A percentile compares a stretch with the other conserved stretches of the same genome.
Evolutionary conservation across 2,888 invertebrate species (phyloP).

Genomic region (Andrena camellia): DNA sequence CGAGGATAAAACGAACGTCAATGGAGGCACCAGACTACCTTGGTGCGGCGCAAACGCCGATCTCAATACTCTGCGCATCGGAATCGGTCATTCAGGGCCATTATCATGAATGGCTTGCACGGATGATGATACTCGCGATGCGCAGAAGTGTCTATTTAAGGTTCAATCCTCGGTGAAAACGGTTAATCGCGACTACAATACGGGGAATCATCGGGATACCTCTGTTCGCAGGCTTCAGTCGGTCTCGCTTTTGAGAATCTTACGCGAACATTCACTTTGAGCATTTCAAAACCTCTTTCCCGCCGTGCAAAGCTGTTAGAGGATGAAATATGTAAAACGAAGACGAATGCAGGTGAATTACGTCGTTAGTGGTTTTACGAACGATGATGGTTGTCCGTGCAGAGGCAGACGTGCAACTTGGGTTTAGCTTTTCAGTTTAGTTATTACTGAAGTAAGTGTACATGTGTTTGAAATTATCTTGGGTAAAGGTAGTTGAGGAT

Average conservation of each 20-base stretch:
- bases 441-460: background rate
- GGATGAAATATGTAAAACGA: background rate
- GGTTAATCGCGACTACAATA: background rate
- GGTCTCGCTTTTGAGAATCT: background rate
- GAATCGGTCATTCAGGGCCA: slow-evolving; percentile 25
- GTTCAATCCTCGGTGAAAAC: background rate
- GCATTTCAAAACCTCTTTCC: background rate
- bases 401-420: background rate
- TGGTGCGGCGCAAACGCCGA: background rate
- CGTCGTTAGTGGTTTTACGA: background rate
- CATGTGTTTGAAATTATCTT: background rate
- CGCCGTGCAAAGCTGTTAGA: background rate
- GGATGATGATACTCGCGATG: background rate
- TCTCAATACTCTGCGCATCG: background rate
- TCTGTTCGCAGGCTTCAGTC: background rate
- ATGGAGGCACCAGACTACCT: background rate
- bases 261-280: background rate
- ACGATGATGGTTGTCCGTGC: background rate
- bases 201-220: background rate
- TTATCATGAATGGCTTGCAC: slow-evolving; percentile 12
- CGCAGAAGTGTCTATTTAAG: slow-evolving; percentile 3
- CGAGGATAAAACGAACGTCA: slow-evolving; percentile 37
- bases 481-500: background rate
- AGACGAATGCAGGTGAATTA: background rate
- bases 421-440: background rate